Evolutionary conservation across 2,888 invertebrate genomes (phyloP).

Genomic region (Agrilus cyanescens): DNA sequence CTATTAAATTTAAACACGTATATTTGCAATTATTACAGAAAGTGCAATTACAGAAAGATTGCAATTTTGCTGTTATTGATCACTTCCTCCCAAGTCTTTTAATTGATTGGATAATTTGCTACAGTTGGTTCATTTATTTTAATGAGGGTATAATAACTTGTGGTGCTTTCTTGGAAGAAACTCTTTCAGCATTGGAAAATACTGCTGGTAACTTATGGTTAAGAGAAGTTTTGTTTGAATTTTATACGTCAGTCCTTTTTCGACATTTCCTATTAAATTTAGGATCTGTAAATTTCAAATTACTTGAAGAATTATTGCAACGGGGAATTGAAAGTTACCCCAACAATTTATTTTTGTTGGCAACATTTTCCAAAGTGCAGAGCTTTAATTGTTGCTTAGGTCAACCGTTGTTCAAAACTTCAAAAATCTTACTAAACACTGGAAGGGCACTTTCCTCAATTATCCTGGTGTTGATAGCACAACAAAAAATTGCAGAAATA

Average conservation of each 20-base stretch:
- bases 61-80: slow-evolving; percentile 21
- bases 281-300: slow-evolving; percentile 31
- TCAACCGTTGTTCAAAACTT: slow-evolving; percentile 43
- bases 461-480: slow-evolving; percentile 36
- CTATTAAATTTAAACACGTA: slow-evolving; percentile 28
- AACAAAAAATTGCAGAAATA: slow-evolving; percentile 25
- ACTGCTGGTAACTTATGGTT: slow-evolving; percentile 20
- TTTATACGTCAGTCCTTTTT: slow-evolving; percentile 31
- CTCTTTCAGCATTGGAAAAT: slow-evolving; percentile 22
- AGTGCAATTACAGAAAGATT: slow-evolving; percentile 7
- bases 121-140: slow-evolving; percentile 40
- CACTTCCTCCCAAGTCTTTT: slow-evolving; percentile 40
- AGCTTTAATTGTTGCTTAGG: slow-evolving; percentile 29
- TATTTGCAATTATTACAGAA: slow-evolving; percentile 23
- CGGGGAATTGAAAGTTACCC: slow-evolving; percentile 40
- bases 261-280: slow-evolving; percentile 26
- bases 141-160: slow-evolving; percentile 29
- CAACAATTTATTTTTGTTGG: slow-evolving; percentile 45
- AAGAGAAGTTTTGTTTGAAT: slow-evolving; percentile 36
- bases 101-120: slow-evolving; percentile 42
- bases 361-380: slow-evolving; percentile 38
- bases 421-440: slow-evolving; percentile 33
- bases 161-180: slow-evolving; percentile 28
- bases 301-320: slow-evolving; percentile 33
- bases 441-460: slow-evolving; percentile 37